Evolutionary conservation across 1,140 invertebrate genomes (phyloP).

Genomic region (Calosoma granatense): DNA sequence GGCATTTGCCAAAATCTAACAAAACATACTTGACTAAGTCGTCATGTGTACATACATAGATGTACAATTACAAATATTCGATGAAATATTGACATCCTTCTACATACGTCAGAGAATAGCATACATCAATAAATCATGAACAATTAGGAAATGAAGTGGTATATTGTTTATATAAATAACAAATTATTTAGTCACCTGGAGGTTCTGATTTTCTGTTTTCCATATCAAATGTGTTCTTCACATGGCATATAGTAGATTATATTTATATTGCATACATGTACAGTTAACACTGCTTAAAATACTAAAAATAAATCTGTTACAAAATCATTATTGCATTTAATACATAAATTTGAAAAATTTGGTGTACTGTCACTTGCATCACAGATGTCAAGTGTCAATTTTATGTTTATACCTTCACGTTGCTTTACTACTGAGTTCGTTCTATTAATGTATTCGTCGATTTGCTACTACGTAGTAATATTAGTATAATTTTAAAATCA

Average conservation of each 20-base stretch:
- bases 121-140: not conserved
- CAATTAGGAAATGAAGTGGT: too few relatives aligned
- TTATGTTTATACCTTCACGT: too few relatives aligned
- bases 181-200: not conserved
- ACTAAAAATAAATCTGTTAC: not conserved
- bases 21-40: too few relatives aligned
- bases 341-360: not conserved
- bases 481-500: too few relatives aligned
- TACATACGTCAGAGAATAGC: too few relatives aligned
- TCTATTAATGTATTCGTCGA: too few relatives aligned
- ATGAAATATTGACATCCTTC: not conserved
- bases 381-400: not conserved
- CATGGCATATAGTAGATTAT: not conserved
- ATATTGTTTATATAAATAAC: too few relatives aligned
- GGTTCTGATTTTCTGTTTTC: constrained; percentile 4
- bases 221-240: not conserved
- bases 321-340: not conserved
- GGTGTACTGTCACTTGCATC: not conserved
- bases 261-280: not conserved
- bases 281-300: not conserved
- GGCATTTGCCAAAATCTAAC: not conserved
- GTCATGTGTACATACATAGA: too few relatives aligned
- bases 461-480: too few relatives aligned
- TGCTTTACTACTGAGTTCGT: too few relatives aligned
- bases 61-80: not conserved